Evolutionary conservation across 2,797 vertebrate species (phyloP).

Genomic region (Scolopax bukidnonensis): DNA sequence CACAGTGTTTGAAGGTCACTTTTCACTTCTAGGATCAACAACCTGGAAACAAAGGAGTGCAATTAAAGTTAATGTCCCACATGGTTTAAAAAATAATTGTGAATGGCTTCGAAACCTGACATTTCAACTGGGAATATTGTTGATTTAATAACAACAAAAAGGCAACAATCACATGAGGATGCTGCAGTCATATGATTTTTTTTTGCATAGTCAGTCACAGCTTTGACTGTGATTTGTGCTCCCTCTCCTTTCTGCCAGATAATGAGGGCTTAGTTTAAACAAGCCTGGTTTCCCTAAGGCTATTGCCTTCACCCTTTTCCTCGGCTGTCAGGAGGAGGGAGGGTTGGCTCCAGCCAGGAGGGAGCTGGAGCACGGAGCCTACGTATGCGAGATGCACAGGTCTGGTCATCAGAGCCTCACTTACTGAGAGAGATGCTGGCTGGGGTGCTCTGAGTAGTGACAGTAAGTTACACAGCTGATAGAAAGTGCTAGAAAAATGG

Average conservation of each 20-base stretch:
- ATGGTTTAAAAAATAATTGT: slow-evolving; percentile 6
- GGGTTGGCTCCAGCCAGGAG: background rate
- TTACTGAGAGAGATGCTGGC: background rate
- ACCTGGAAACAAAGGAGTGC: slow-evolving; percentile 39
- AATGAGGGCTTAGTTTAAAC: slow-evolving; percentile 53
- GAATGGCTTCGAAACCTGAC: slow-evolving; percentile 47
- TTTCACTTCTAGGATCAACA: slow-evolving; percentile 24
- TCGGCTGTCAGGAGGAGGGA: background rate
- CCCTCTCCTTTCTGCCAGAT: slow-evolving; percentile 33
- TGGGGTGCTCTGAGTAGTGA: background rate
- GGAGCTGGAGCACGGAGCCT: background rate
- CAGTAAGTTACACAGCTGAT: background rate
- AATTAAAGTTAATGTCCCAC: slow-evolving; percentile 25
- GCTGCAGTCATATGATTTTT: slow-evolving; percentile 58
- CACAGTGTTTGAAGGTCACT: background rate
- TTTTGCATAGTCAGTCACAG: slow-evolving; percentile 50
- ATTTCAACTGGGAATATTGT: slow-evolving; percentile 48
- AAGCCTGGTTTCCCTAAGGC: slow-evolving; percentile 2
- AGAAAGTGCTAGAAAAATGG: background rate
- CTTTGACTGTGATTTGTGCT: slow-evolving; percentile 25
- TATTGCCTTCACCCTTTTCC: slow-evolving; percentile 3
- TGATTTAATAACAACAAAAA: slow-evolving; percentile 8
- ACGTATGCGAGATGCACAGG: background rate
- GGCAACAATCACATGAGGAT: slow-evolving; percentile 41
- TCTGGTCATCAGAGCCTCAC: background rate